Evolutionary conservation across 2,888 invertebrate genomes (phyloP), one percentile per base, ranked within the genome.

Genomic region (Drosophila meridionalis): DNA sequence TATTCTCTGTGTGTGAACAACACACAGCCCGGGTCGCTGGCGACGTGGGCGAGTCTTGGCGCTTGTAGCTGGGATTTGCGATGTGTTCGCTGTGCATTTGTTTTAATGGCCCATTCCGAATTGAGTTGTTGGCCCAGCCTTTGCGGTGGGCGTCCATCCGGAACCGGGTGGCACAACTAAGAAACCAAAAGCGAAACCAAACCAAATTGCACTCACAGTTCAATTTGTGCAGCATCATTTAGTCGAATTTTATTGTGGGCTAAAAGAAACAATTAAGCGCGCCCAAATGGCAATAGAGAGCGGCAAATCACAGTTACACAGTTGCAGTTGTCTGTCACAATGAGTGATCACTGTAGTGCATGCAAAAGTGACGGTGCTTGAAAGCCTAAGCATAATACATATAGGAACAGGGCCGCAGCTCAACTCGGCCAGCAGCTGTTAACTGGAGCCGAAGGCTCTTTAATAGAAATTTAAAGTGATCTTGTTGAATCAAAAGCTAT

Each of bases 181-280:
- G 45, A 62, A 55, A 2, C 45, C 11, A 2, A 4, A 26, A 9
- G 34, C 60, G 58, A 61, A 55, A 4, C 45, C 60, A 65, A 75
- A 5, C 42, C 61, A 68, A 76, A 36, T 71, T 77, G 84, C 55
- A 40, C 86, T 71, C 76, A 83, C 87, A 76, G 80, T 83, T 83
- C 85, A 82, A 89, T 85, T 85, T 87, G 85, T 85, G 80, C 82
- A 80, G 85, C 85, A 87, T 85, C 85, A 85, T 89, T 89, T 81
- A 74, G 68, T n/a, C 52, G 53, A 30, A 40, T 71, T 62, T 55
- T 40, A 52, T 69, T 66, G 59, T 69, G 62, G 68, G 48, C 58
- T 59, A 63, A 64, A 11, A 64, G 30, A 80, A 79, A 79, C 77
- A 79, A 79, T 79, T 79, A 77, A 77, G 50, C 70, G 57, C 71